Percentiles rank a stretch among this genome's conserved stretches.
Evolutionary conservation across 2,797 vertebrate genomes (phyloP).

Genomic region (Micromesistius poutassou): DNA sequence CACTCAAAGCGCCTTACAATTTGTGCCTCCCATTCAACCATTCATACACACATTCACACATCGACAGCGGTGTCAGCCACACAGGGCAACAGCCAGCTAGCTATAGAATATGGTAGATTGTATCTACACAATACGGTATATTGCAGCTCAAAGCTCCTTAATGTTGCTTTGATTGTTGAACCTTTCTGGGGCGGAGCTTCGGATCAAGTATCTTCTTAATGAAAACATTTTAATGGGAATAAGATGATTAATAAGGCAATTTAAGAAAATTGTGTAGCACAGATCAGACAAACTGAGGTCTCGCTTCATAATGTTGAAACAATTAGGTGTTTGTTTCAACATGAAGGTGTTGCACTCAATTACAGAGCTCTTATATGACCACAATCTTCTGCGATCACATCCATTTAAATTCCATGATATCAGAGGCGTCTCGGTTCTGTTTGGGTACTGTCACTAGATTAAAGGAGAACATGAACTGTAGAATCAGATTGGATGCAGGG

Average conservation of each 20-base stretch:
- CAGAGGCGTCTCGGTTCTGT: not conserved
- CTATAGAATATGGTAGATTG: not conserved
- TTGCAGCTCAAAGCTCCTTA: not conserved
- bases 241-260: not conserved
- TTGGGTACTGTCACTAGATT: not conserved
- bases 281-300: not conserved
- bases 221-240: not conserved
- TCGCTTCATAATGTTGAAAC: not conserved
- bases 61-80: not conserved
- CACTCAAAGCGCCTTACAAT: not conserved
- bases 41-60: not conserved
- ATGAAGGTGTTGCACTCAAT: not conserved
- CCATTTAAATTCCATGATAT: not conserved
- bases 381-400: not conserved
- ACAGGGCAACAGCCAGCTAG: not conserved
- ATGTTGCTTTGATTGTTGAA: not conserved
- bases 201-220: not conserved
- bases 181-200: not conserved
- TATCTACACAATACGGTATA: not conserved
- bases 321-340: not conserved
- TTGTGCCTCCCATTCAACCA: not conserved
- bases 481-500: not conserved
- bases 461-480: not conserved
- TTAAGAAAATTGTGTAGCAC: not conserved
- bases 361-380: not conserved